Conservation (phyloP, 2,797 vertebrate genomes). For the Antennarius maculatus region DNA sequence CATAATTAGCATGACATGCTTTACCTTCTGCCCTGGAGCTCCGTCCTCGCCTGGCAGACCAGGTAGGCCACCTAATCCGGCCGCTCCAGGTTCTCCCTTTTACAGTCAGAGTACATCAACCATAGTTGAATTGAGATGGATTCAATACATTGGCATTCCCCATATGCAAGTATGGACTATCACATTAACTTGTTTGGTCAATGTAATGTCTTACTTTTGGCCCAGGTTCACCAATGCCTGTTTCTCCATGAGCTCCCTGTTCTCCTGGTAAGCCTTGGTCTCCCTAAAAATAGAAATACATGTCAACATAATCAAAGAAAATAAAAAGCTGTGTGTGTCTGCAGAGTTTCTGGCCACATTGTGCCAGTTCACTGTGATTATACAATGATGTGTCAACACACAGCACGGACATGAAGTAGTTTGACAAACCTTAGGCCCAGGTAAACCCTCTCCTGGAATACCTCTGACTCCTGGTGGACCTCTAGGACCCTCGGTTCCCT, state of each 20-base stretch:
- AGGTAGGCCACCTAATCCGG: slow-evolving; percentile 87
- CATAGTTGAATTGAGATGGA: slow-evolving; percentile 6
- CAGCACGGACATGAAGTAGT: slow-evolving; percentile 8
- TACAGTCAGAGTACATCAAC: slow-evolving; percentile 36
- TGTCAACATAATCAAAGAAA: not conserved
- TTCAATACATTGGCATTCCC: not conserved
- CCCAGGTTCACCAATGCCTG: slow-evolving; percentile 85
- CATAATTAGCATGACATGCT: slow-evolving; percentile 30
- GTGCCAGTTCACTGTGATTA: not conserved
- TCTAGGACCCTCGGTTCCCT: slow-evolving; percentile 89
- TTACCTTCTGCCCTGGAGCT: slow-evolving; percentile 90
- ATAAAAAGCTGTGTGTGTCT: too few relatives aligned
- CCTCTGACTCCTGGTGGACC: slow-evolving; percentile 86
- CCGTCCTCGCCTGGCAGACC: slow-evolving; percentile 93
- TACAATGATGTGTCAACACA: not conserved
- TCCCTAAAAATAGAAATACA: slow-evolving; percentile 71
- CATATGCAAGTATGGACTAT: not conserved
- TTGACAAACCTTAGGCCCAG: slow-evolving; percentile 86
- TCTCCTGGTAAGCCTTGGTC: slow-evolving; percentile 90
- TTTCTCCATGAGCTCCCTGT: slow-evolving; percentile 85
- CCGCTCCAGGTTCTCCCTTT: slow-evolving; percentile 88
- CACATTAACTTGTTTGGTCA: not conserved
- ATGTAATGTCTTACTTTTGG: slow-evolving; percentile 80
- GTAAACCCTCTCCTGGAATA: slow-evolving; percentile 86
- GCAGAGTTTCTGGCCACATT: too few relatives aligned